Evolutionary conservation across 2,797 vertebrate genomes (phyloP).

Genomic region (Esox lucius): DNA sequence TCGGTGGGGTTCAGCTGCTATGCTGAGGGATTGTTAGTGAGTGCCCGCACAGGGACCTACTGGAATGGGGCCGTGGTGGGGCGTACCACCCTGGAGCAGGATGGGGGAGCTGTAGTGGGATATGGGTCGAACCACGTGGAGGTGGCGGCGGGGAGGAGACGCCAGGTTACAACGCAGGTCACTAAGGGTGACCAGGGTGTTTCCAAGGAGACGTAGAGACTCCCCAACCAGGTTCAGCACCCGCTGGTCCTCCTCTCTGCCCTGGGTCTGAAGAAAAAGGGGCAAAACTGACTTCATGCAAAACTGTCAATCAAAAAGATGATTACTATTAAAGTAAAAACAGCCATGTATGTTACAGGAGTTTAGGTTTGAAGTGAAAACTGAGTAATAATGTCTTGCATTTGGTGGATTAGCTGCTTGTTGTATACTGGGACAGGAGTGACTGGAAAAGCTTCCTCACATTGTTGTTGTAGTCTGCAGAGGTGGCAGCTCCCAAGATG

Average conservation of each 20-base stretch:
- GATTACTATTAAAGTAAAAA: no score
- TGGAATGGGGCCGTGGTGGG: slow-evolving; percentile 75
- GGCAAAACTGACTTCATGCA: neutral
- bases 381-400: no score
- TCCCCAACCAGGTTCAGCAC: slow-evolving; percentile 83
- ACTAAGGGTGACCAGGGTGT: slow-evolving; percentile 81
- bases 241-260: slow-evolving; percentile 82
- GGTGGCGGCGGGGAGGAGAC: slow-evolving; percentile 76
- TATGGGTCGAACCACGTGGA: slow-evolving; percentile 81
- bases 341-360: no score
- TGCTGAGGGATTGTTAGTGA: neutral
- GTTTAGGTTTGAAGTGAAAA: no score
- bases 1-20: neutral
- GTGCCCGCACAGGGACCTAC: slow-evolving; percentile 51
- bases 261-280: slow-evolving; percentile 68
- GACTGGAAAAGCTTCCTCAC: slow-evolving; percentile 58
- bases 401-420: neutral
- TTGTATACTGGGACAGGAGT: neutral
- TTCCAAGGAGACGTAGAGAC: slow-evolving; percentile 82
- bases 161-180: slow-evolving; percentile 85
- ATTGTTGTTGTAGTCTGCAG: slow-evolving; percentile 85
- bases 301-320: neutral
- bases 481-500: slow-evolving; percentile 78
- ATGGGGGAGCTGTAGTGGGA: slow-evolving; percentile 82
- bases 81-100: slow-evolving; percentile 78